Evolutionary conservation across 2,797 vertebrate species (phyloP), one percentile per base, ranked within the genome.

Genomic region (Ambastaia sidthimunki): DNA sequence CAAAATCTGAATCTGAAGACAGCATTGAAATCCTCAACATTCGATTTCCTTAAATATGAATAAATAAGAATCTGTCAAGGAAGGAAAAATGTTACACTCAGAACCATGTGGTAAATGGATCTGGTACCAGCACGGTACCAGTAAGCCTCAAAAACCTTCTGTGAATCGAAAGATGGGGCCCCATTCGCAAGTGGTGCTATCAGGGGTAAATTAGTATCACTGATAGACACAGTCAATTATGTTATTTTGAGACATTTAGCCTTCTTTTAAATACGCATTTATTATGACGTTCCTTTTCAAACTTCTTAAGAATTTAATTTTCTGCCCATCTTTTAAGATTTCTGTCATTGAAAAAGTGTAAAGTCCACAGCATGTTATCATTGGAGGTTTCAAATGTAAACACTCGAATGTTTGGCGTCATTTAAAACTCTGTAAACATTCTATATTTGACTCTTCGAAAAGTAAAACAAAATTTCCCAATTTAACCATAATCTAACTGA

Each of bases 81-180:
- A 37, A 16, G 41, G 55, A 71, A 50, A 71, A 70, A 78, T 70
- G 41, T 78, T 57, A 71, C 16, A 3, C 21, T 78, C 44, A 52
- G 7, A 60, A 18, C 16, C 48, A 37, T 50, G 55, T 52, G 41
- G 28, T 50, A 71, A 62, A 62, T 62, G 25, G 28, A 31, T 6
- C 21, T 62, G 55, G 21, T 25, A 59, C 19, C 10, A 11, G 10
- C 21, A 19, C 4, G 7, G 10, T 21, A 18, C 55, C 21, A 9
- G 10, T 6, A 5, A 7, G 10, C 21, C 12, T 25, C 9, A 23
- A 7, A 7, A 7, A 1, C 6, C 34, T 1, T 37, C 34, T 37
- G 34, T 37, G 34, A 41, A 41, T 41, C 37, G 1, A 1, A 10
- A 41, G 37, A 41, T 4, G 4, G 28, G 4, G 4, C 28, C 28